Evolutionary conservation across 2,797 vertebrate genomes (phyloP).

Genomic region (Typhlichthys subterraneus): DNA sequence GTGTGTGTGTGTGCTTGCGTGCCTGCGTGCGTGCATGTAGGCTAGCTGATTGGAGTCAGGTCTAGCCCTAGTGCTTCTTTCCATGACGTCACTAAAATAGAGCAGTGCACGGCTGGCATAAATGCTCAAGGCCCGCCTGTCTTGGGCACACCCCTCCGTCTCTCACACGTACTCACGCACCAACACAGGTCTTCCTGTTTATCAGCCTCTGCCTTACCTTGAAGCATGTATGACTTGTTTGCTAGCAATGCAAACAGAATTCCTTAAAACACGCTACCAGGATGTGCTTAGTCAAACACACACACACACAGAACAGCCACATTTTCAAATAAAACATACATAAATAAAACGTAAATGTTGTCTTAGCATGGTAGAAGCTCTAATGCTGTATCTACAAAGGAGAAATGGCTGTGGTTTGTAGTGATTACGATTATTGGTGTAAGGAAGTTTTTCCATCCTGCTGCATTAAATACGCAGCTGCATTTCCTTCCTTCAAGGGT

Average conservation of each 20-base stretch:
- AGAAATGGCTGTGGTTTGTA: too few species aligned
- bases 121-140: conserved; percentile 55
- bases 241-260: conserved; percentile 50
- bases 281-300: conserved; percentile 19
- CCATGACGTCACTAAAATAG: conserved; percentile 75
- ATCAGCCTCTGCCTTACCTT: conserved; percentile 12
- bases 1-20: conserved; percentile 6
- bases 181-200: conserved; percentile 4
- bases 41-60: conserved; percentile 43
- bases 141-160: conserved; percentile 43
- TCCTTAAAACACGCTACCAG: conserved; percentile 35
- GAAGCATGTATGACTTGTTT: conserved; percentile 11
- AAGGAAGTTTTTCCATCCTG: too few species aligned
- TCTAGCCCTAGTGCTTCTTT: conserved; percentile 64
- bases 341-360: conserved; percentile 22
- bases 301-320: neutral
- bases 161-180: conserved; percentile 13
- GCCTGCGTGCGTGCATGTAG: conserved; percentile 1
- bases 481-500: too few species aligned
- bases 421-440: too few species aligned
- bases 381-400: conserved; percentile 7
- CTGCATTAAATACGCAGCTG: too few species aligned
- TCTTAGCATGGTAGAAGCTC: conserved; percentile 6
- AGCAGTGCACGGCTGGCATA: conserved; percentile 54
- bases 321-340: conserved; percentile 14